Conservation (phyloP, 92 coral and sea anemone genomes). For the Zoanthus sansibaricus region DNA sequence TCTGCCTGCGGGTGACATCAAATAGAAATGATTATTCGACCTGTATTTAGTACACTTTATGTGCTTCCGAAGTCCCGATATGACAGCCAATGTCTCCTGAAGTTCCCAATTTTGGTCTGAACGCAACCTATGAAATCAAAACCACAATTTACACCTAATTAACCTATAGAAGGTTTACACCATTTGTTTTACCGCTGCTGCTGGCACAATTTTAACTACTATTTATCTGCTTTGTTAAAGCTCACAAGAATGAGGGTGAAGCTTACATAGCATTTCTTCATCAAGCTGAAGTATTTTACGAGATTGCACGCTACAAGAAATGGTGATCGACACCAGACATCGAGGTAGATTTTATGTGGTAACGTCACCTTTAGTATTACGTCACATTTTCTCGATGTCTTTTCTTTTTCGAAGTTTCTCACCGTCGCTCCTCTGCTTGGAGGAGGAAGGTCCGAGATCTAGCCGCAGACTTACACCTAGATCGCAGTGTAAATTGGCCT, state of each 20-base stretch:
- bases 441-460: no score
- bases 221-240: conserved; percentile 50
- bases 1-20: no score
- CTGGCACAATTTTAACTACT: conserved; percentile 53
- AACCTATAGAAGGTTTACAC: conserved; percentile 45
- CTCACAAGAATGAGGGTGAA: conserved; percentile 51
- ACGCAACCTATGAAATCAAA: no score
- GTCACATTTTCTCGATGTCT: no score
- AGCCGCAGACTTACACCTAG: no score
- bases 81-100: no score
- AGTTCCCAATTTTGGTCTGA: no score
- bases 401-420: no score
- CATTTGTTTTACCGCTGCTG: conserved; percentile 36
- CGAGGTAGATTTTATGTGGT: neutral
- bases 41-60: neutral
- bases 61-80: no score
- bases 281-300: conserved; percentile 33
- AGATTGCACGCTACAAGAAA: conserved; percentile 28
- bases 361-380: neutral
- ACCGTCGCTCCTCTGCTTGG: no score
- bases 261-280: conserved; percentile 53
- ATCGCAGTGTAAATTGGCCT: no score
- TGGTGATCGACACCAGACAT: neutral
- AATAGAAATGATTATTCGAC: neutral
- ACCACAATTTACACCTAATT: conserved; percentile 47